Base-by-base conservation (phyloP, 2,797 vertebrate species). In the Anguilla pacifica region DNA sequence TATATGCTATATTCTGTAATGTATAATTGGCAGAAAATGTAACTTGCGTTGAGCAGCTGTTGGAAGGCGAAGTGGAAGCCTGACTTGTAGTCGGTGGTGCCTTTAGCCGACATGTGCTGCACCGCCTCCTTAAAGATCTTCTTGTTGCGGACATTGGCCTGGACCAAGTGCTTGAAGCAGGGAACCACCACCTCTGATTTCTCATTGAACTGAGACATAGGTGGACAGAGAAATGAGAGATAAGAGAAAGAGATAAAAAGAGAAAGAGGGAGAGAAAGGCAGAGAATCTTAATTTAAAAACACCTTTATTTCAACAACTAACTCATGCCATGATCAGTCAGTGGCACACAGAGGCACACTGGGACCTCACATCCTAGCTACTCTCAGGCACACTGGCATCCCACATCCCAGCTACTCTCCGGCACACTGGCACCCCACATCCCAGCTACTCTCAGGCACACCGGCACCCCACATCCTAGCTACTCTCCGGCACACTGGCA, bases 21-120 rank as follows among this genome's bases (percentile, higher is more conserved):
- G 3, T 74, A 74, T 35, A 74, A 74, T 74, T 15, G 28, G 31
- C 70, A 74, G 28, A 74, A 39, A 39, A 39, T 19, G 28, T 74
- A 17, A 79, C 74, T 98, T 96, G 99, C 98, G 0, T 99, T 99
- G 91, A 99, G 97, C 92, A 99, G 98, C 95, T 99, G 98, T 92
- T 98, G 97, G 83, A 99, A 99, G 94, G 98, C 98, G 0, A 98
- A 99, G 79, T 98, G 97, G 92, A 99, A 99, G 93, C 98, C 98
- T 25, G 98, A 97, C 93, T 99, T 99, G 96, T 99, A 99, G 96
- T 99, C 98, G 0, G 98, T 99, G 0, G 98, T 99, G 91, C 98
- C 98, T 94, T 99, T 98, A 88, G 98, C 98, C 91, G 97, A 96
- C 98, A 99, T 99, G 39, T 97, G 95, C 94, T 96, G 96, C 90